These are phyloP conservation scores for Antrozous pallidus DNA, from an alignment of 2,797 vertebrate genomes.

Conservation along the genomic window DNA sequence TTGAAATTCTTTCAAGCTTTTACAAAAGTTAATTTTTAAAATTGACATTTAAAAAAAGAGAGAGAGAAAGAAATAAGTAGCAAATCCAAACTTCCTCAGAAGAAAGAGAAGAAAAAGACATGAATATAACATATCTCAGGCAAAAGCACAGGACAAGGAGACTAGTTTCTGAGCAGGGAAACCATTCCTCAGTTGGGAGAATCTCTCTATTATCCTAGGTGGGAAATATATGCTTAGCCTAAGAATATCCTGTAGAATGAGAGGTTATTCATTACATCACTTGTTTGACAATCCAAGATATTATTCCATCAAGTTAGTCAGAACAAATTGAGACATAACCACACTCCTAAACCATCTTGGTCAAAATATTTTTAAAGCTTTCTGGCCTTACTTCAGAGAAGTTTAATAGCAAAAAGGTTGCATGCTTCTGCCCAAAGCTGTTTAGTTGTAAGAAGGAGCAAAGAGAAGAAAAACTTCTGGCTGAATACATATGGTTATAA, in stretches of 20 bases:
- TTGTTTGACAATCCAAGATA: conserved; percentile 60
- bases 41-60: neutral
- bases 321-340: conserved; percentile 69
- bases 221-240: neutral
- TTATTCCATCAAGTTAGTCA: conserved; percentile 60
- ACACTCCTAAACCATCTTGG: conserved; percentile 58
- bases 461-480: conserved; percentile 57
- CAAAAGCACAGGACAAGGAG: neutral
- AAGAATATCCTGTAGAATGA: neutral
- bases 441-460: conserved; percentile 18
- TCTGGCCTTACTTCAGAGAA: conserved; percentile 69
- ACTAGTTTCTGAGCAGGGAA: neutral
- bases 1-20: conserved; percentile 13
- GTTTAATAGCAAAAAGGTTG: conserved; percentile 63
- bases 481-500: conserved; percentile 71
- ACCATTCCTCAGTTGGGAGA: neutral
- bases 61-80: neutral
- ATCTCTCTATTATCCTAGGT: neutral
- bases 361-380: conserved; percentile 68
- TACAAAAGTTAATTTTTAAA: conserved; percentile 32
- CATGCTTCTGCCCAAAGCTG: conserved; percentile 54
- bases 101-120: conserved; percentile 16
- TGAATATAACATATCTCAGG: neutral
- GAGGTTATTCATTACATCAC: conserved; percentile 57
- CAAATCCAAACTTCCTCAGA: neutral